Base-by-base conservation (phyloP, 1,140 invertebrate genomes). In the Brachionus plicatilis region DNA sequence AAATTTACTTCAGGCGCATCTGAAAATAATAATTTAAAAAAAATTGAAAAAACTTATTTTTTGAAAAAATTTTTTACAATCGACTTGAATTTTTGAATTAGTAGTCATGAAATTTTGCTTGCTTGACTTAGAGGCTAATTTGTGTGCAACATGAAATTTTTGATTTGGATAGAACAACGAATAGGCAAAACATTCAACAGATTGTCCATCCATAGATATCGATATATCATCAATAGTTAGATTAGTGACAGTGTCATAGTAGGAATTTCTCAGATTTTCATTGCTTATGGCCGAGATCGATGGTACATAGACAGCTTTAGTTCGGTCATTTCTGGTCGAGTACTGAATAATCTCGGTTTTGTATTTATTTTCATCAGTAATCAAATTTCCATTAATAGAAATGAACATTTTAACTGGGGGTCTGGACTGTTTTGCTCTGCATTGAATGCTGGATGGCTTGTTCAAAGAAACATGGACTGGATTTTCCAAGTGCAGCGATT, bases 181-280 rank as follows among this genome's bases (percentile, higher is more conserved):
- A 80, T 80, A 82, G n/a, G 79, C 79, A 82, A 82, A 65, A n/a
- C 79, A 82, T 60, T 82, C 79, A 14, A 82, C 79, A 12, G 17
- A 65, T 27, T 82, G 79, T 24, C 79, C 79, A 5, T 82, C 50
- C 79, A 82, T 82, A 11, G 41, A 65, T 7, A 82, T 82, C 20
- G 29, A 24, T 24, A 65, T 24, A 68, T 82, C 79, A 41, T 82
- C 79, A 45, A 82, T 68, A 4, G 79, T 82, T 6, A 82, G 37
- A 68, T 82, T 82, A 17, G 79, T 82, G 47, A 82, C 66, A 14
- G 79, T 82, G 41, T 82, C 79, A 82, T 82, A 82, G 37, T 82
- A 82, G 3, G 53, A 82, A 20, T 82, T 33, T 41, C 79, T 43
- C 5, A 82, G 43, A 24, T 82, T 68, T 41, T 68, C 41, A 56